Conservation (phyloP, 2,888 invertebrate species). For the Hemithea aestivaria region DNA sequence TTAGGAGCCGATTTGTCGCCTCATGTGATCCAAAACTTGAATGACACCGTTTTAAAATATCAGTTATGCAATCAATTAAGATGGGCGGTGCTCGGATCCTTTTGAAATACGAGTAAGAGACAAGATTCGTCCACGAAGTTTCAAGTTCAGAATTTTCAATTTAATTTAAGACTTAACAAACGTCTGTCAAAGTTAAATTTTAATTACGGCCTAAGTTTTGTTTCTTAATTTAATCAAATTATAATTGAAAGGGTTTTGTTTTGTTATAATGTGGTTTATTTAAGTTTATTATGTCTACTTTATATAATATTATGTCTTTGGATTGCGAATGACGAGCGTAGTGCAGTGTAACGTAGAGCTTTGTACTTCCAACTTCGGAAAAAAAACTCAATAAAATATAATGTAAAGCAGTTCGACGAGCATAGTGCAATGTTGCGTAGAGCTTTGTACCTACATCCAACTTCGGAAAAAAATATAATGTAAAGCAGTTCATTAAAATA, state of each 20-base stretch:
- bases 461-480: too few relatives aligned
- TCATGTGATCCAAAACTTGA: slow-evolving; percentile 58
- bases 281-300: slow-evolving; percentile 11
- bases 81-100: slow-evolving; percentile 52
- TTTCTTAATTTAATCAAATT: slow-evolving; percentile 9
- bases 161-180: slow-evolving; percentile 22
- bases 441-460: too few relatives aligned
- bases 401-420: too few relatives aligned
- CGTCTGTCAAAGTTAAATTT: slow-evolving; percentile 17
- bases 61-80: slow-evolving; percentile 74
- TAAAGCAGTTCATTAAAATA: too few relatives aligned
- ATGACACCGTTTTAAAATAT: slow-evolving; percentile 48
- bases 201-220: slow-evolving; percentile 15
- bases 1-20: slow-evolving; percentile 66
- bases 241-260: slow-evolving; percentile 6
- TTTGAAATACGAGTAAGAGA: slow-evolving; percentile 38
- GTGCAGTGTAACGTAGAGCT: too few relatives aligned
- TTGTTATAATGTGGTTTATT: slow-evolving; percentile 9
- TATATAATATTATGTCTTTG: too few relatives aligned
- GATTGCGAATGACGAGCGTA: too few relatives aligned
- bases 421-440: too few relatives aligned
- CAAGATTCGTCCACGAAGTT: slow-evolving; percentile 35
- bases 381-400: too few relatives aligned
- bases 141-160: slow-evolving; percentile 16
- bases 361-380: too few relatives aligned